phyloP scores from a whole-genome alignment of 2,888 invertebrate species.

The Frankliniella intonsa region DNA sequence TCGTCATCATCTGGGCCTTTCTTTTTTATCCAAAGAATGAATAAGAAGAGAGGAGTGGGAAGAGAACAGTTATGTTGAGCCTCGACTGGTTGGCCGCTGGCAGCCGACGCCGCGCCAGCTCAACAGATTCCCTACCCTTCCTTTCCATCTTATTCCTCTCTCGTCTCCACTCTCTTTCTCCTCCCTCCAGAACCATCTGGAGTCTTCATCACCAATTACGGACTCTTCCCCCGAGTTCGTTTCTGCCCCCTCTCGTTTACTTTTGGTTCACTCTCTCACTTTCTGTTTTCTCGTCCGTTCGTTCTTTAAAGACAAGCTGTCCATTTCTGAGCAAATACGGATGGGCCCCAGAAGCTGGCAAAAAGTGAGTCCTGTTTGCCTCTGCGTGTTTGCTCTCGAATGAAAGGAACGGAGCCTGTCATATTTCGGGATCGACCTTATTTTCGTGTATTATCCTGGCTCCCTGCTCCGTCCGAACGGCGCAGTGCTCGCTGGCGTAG shows the following conservation, averaged over 20 bases:
- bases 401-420: no score
- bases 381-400: no score
- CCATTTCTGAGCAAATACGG: no score
- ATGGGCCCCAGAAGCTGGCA: no score
- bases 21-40: background rate
- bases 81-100: background rate
- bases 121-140: background rate
- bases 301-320: background rate
- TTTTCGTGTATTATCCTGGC: no score
- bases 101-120: background rate
- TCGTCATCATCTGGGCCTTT: background rate
- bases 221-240: background rate
- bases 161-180: background rate
- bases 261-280: background rate
- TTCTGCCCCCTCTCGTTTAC: background rate
- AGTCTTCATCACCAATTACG: constrained; percentile 1
- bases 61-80: constrained; percentile 8
- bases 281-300: background rate
- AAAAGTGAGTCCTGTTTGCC: no score
- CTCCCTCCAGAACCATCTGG: constrained; percentile 10
- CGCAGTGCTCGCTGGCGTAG: no score
- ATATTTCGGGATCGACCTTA: no score
- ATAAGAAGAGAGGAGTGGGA: background rate
- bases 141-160: background rate
- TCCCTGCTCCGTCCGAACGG: no score